These are phyloP conservation scores for Lamprotornis superbus DNA, from an alignment of 2,113 vertebrate genomes.

Conservation along the genomic window DNA sequence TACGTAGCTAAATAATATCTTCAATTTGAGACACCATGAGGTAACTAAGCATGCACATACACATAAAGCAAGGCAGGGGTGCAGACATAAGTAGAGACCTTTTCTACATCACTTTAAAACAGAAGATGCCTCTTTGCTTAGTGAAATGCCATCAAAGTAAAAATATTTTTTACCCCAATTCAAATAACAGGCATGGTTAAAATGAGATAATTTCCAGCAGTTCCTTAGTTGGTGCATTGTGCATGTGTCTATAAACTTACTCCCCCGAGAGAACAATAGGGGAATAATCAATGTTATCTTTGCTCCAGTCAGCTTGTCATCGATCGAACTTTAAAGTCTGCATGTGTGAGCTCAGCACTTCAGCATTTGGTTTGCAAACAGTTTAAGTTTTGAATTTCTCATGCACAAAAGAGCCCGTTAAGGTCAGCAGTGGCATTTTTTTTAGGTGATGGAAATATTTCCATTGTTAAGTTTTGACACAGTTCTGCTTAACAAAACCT, in stretches of 20 bases:
- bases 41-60: background rate
- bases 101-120: background rate
- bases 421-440: background rate
- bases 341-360: conserved; percentile 27
- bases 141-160: background rate
- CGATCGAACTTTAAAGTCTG: background rate
- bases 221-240: background rate
- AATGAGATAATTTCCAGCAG: background rate
- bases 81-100: background rate
- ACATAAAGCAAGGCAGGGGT: background rate
- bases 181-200: background rate
- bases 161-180: background rate
- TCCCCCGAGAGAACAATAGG: background rate
- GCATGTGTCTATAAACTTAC: background rate
- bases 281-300: conserved; percentile 20
- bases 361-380: conserved; percentile 24
- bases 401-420: background rate
- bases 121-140: background rate
- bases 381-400: conserved; percentile 32
- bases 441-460: conserved; percentile 11
- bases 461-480: conserved; percentile 3
- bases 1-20: background rate
- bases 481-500: conserved; percentile 16
- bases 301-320: conserved; percentile 3
- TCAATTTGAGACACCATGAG: background rate